Evolutionary conservation across 2,888 invertebrate genomes (phyloP).

Genomic region (Antheraea yamamai): DNA sequence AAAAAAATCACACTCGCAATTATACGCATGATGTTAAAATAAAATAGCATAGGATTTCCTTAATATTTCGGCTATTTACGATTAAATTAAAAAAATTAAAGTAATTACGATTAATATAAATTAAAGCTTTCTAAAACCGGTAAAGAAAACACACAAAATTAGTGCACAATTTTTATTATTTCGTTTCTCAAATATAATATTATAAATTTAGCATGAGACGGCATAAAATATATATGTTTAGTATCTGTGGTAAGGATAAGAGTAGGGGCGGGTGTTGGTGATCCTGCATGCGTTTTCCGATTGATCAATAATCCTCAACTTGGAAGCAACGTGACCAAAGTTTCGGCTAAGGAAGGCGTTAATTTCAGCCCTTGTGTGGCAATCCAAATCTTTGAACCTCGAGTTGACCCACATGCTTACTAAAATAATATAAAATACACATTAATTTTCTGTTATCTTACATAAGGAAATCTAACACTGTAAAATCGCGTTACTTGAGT

Average conservation of each 20-base stretch:
- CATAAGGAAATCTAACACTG: neutral
- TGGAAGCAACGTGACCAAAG: constrained; percentile 54
- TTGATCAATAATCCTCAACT: constrained; percentile 56
- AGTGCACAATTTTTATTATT: neutral
- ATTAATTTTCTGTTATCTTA: neutral
- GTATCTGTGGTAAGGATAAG: constrained; percentile 17
- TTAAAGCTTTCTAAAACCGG: neutral
- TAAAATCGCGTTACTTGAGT: neutral
- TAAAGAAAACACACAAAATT: neutral
- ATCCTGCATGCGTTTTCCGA: constrained; percentile 67
- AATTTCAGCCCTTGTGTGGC: constrained; percentile 59
- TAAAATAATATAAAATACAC: constrained; percentile 37
- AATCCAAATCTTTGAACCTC: constrained; percentile 58
- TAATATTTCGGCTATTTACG: too few species aligned
- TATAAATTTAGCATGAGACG: neutral
- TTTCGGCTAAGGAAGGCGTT: constrained; percentile 58
- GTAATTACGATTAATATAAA: too few species aligned
- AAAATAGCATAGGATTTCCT: too few species aligned
- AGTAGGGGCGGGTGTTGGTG: constrained; percentile 48
- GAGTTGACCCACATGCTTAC: constrained; percentile 68
- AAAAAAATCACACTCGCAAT: too few species aligned
- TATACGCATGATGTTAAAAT: too few species aligned
- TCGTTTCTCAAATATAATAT: neutral
- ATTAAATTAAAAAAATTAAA: too few species aligned
- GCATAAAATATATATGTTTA: neutral